Evolutionary conservation across 2,888 invertebrate species (phyloP).

Genomic region (Torymus tubicola): DNA sequence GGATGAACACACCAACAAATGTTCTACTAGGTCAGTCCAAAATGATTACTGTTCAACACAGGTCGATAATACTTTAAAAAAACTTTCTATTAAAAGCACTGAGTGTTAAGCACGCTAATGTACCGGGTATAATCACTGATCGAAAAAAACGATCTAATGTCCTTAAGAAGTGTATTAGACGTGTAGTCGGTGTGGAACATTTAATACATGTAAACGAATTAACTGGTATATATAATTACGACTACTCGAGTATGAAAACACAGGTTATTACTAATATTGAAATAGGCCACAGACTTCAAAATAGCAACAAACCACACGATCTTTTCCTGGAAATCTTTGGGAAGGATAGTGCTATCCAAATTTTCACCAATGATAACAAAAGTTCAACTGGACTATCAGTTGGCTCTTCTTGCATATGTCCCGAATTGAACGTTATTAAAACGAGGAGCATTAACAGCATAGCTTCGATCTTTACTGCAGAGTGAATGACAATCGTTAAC

Average conservation of each 20-base stretch:
- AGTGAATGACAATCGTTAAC: not conserved
- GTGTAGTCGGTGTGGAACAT: slow-evolving; percentile 4
- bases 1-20: too few species aligned
- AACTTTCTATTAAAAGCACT: slow-evolving; percentile 8
- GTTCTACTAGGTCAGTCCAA: too few species aligned
- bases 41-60: too few species aligned
- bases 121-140: not conserved
- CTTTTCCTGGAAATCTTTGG: not conserved
- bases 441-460: not conserved
- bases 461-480: not conserved
- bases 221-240: not conserved
- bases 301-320: not conserved
- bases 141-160: slow-evolving; percentile 11
- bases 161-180: slow-evolving; percentile 10
- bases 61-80: too few species aligned
- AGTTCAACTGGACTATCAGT: not conserved
- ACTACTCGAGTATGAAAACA: not conserved
- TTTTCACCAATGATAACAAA: slow-evolving; percentile 11
- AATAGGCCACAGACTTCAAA: not conserved
- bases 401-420: slow-evolving; percentile 17
- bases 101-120: slow-evolving; percentile 5
- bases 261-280: slow-evolving; percentile 14
- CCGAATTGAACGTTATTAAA: not conserved
- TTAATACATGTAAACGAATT: not conserved
- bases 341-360: not conserved